Conservation (phyloP, 2,113 vertebrate genomes). For the Sinocyclocheilus maitianheensis region DNA sequence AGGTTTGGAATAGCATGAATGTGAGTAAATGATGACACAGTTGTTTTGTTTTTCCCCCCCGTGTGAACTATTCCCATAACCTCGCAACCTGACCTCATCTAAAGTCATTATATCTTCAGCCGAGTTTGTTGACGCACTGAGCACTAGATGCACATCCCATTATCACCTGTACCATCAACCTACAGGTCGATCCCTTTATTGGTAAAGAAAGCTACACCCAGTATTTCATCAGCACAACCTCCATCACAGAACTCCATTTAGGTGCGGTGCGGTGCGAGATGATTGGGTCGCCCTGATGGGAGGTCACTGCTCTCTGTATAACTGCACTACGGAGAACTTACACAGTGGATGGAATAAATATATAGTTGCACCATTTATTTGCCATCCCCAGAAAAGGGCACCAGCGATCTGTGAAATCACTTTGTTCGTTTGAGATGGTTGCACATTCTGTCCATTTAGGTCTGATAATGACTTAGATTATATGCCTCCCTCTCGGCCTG, state of each 20-base stretch:
- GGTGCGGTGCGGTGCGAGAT: conserved; percentile 57
- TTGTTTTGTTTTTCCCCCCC: neutral
- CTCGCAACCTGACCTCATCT: conserved; percentile 4
- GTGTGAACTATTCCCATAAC: conserved; percentile 5
- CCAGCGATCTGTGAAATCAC: conserved; percentile 83
- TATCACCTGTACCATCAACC: conserved; percentile 24
- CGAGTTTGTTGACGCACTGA: conserved; percentile 18
- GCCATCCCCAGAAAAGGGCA: conserved; percentile 79
- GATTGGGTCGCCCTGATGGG: conserved; percentile 64
- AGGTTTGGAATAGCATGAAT: neutral
- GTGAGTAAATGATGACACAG: no score
- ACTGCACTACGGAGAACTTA: conserved; percentile 70
- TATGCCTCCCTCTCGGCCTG: conserved; percentile 69
- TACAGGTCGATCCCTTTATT: conserved; percentile 26
- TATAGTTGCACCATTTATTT: conserved; percentile 77
- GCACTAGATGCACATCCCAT: conserved; percentile 12
- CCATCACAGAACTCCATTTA: conserved; percentile 55
- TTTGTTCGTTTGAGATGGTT: conserved; percentile 80
- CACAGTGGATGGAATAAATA: conserved; percentile 61
- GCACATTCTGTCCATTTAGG: conserved; percentile 81
- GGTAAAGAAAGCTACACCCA: conserved; percentile 28
- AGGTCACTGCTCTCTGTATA: conserved; percentile 67
- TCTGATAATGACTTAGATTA: conserved; percentile 80
- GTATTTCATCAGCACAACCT: conserved; percentile 56
- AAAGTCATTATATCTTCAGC: conserved; percentile 32